Evolutionary conservation across 2,113 vertebrate genomes (phyloP).

Genomic region (Urocynchramus pylzowi): DNA sequence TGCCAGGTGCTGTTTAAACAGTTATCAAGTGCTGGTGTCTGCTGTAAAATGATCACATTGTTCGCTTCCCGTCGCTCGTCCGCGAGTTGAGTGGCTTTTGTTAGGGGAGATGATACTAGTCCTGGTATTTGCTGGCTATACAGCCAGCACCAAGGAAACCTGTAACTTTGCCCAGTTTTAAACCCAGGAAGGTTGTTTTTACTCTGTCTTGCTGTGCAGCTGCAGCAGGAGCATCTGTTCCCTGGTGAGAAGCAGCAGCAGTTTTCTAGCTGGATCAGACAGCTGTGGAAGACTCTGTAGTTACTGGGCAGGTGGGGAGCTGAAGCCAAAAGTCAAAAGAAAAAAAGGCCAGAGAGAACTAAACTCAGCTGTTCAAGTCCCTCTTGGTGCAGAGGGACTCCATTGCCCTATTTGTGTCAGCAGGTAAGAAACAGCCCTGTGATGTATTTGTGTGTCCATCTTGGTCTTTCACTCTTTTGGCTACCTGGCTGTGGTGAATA

Average conservation of each 20-base stretch:
- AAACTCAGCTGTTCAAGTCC: neutral
- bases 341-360: neutral
- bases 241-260: neutral
- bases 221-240: neutral
- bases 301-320: neutral
- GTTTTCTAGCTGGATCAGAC: neutral
- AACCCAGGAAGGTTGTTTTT: neutral
- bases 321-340: neutral
- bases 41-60: conserved; percentile 2
- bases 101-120: conserved; percentile 4
- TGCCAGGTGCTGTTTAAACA: conserved; percentile 46
- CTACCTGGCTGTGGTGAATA: neutral
- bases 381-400: neutral
- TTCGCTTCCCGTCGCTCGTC: neutral
- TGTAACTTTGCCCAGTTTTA: neutral
- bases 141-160: neutral
- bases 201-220: neutral
- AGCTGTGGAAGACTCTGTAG: neutral
- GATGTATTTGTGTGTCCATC: neutral
- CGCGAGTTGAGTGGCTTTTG: neutral
- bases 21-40: conserved; percentile 3
- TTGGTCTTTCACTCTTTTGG: neutral
- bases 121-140: neutral
- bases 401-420: neutral
- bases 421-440: neutral